A percentile compares a stretch with the other conserved stretches of the same genome.
Evolutionary conservation across 1,140 invertebrate species (phyloP).

Genomic region (Zaprionus davidi): DNA sequence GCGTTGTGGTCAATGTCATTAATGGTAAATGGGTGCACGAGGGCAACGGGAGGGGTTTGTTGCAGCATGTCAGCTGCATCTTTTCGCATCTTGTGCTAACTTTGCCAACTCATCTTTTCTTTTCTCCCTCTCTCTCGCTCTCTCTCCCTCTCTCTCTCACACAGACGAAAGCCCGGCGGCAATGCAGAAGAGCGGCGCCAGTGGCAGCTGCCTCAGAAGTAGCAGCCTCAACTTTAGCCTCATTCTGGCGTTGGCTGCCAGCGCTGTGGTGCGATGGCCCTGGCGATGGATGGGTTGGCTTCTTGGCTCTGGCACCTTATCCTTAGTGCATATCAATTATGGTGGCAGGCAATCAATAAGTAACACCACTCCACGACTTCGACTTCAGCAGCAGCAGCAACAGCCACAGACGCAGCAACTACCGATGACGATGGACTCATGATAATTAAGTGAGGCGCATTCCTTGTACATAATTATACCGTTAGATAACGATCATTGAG

Average conservation of each 20-base stretch:
- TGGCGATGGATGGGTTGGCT: slow-evolving; percentile 62
- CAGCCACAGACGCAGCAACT: slow-evolving; percentile 10
- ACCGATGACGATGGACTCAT: slow-evolving; percentile 33
- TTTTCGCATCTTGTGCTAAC: neutral
- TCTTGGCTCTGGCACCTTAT: slow-evolving; percentile 32
- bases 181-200: slow-evolving; percentile 89
- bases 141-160: neutral
- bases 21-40: slow-evolving; percentile 88
- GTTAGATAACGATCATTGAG: slow-evolving; percentile 41
- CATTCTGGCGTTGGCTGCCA: slow-evolving; percentile 56
- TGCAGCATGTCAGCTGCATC: slow-evolving; percentile 22
- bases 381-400: slow-evolving; percentile 10
- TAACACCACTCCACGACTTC: slow-evolving; percentile 18
- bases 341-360: slow-evolving; percentile 40
- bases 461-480: slow-evolving; percentile 47
- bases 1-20: slow-evolving; percentile 94
- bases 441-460: slow-evolving; percentile 63
- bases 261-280: slow-evolving; percentile 53
- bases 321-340: slow-evolving; percentile 76
- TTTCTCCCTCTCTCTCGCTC: neutral
- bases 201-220: slow-evolving; percentile 42
- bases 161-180: slow-evolving; percentile 92
- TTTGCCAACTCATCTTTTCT: slow-evolving; percentile 1
- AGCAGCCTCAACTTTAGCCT: slow-evolving; percentile 44
- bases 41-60: neutral